Percentiles rank a stretch among this genome's conserved stretches.
Conservation (phyloP, 2,113 vertebrate species). For the Delphinus delphis region DNA sequence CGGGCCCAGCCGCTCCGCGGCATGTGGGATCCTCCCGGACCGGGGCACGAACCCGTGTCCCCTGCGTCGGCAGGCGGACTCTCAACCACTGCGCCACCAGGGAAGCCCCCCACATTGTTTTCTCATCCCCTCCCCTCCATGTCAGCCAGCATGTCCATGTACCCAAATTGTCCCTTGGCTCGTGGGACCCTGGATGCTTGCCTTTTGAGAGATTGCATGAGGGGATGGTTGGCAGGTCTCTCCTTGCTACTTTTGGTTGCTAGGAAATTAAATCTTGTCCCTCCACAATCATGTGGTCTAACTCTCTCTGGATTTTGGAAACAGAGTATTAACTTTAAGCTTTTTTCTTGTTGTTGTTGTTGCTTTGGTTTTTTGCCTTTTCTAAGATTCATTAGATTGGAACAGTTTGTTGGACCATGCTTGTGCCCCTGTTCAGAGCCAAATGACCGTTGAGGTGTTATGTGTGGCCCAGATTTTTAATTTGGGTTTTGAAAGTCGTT, state of each 20-base stretch:
- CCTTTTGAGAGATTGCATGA: not conserved
- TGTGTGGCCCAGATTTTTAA: slow-evolving; percentile 20
- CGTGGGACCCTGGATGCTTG: not conserved
- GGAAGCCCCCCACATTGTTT: no score
- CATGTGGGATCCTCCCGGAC: no score
- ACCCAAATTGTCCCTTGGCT: not conserved
- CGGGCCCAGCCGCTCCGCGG: no score
- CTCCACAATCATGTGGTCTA: not conserved
- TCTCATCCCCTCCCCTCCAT: not conserved
- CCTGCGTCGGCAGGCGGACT: no score
- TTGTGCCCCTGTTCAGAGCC: not conserved
- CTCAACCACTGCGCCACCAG: no score
- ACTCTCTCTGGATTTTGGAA: not conserved
- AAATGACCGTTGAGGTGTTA: not conserved
- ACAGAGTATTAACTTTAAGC: not conserved
- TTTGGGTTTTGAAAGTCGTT: not conserved
- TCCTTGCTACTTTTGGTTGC: not conserved
- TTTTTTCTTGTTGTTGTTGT: not conserved
- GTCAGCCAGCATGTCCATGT: not conserved
- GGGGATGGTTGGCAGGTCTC: not conserved
- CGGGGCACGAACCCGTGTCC: no score
- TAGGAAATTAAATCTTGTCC: not conserved
- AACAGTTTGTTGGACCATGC: not conserved
- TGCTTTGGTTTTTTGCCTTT: not conserved
- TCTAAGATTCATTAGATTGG: not conserved